Evolutionary conservation across 2,797 vertebrate species (phyloP).

Genomic region (Leptoclinus maculatus): DNA sequence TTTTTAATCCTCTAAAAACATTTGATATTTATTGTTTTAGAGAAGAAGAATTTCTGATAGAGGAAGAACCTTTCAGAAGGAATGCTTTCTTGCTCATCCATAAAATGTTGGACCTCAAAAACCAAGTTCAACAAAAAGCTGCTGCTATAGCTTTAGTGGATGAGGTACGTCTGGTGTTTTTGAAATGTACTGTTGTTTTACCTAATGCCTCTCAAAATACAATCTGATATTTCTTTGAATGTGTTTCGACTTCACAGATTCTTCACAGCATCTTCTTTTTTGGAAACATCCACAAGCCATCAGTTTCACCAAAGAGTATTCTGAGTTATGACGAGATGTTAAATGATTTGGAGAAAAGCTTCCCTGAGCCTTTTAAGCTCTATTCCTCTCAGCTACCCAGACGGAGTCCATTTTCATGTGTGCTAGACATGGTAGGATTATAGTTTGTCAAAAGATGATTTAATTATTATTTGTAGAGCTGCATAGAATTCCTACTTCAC

Average conservation of each 20-base stretch:
- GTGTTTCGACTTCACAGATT: conserved; percentile 24
- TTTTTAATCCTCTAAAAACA: neutral
- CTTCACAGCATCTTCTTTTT: conserved; percentile 64
- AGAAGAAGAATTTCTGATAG: rapidly evolving
- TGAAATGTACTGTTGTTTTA: neutral
- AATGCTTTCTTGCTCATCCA: neutral
- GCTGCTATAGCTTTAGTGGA: neutral
- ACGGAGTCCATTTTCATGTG: neutral
- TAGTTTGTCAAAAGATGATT: neutral
- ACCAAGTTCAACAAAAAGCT: rapidly evolving
- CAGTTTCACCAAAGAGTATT: rapidly evolving
- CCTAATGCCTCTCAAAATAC: neutral
- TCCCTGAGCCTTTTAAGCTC: neutral
- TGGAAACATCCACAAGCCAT: rapidly evolving
- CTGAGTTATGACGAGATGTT: rapidly evolving
- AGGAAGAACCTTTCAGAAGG: rapidly evolving
- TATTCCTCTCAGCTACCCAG: neutral
- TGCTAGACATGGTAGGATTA: neutral
- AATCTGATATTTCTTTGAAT: neutral
- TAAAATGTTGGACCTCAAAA: rapidly evolving
- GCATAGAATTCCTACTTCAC: too few relatives aligned
- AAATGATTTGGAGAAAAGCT: rapidly evolving
- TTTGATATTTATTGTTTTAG: conserved; percentile 11
- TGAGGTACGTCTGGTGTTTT: neutral
- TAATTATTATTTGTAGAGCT: too few relatives aligned